Conservation (phyloP, 2,888 invertebrate species). For the Chalcosyrphus nemorum region DNA sequence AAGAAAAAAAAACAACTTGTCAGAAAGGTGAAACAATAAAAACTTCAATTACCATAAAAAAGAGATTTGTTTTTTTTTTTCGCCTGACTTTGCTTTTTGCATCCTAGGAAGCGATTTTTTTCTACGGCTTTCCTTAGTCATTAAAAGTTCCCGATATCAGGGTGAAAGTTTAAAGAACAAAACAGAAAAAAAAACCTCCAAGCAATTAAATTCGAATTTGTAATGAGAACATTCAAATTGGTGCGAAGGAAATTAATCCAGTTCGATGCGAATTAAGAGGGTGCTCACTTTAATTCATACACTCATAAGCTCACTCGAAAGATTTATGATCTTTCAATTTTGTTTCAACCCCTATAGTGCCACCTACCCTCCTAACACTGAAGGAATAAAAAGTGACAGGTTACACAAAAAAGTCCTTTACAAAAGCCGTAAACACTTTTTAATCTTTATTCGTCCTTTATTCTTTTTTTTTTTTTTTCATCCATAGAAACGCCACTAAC, state of each 20-base stretch:
- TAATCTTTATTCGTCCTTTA: constrained; percentile 65
- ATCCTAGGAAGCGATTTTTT: constrained; percentile 16
- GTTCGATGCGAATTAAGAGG: constrained; percentile 55
- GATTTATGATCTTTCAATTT: constrained; percentile 72
- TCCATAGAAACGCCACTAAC: constrained; percentile 33
- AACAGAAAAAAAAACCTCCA: constrained; percentile 29
- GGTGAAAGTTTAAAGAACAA: not conserved
- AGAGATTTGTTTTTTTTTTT: constrained; percentile 77
- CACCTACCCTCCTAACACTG: constrained; percentile 12
- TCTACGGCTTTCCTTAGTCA: constrained; percentile 7
- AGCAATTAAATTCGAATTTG: constrained; percentile 68
- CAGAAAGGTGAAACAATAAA: constrained; percentile 75
- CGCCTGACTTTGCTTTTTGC: constrained; percentile 1
- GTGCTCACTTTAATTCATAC: constrained; percentile 54
- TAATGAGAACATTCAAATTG: constrained; percentile 56
- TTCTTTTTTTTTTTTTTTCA: constrained; percentile 14
- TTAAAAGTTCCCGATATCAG: constrained; percentile 40
- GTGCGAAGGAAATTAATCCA: constrained; percentile 50
- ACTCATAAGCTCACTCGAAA: constrained; percentile 61
- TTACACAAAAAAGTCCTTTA: constrained; percentile 70
- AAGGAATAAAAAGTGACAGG: constrained; percentile 53
- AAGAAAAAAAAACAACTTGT: constrained; percentile 50
- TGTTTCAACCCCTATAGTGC: constrained; percentile 45
- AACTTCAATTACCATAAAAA: constrained; percentile 80
- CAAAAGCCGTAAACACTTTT: constrained; percentile 71